A percentile compares a stretch with the other conserved stretches of the same genome.
These are phyloP conservation scores for Castor canadensis DNA, from an alignment of 2,113 vertebrate species.

Conservation along the genomic window DNA sequence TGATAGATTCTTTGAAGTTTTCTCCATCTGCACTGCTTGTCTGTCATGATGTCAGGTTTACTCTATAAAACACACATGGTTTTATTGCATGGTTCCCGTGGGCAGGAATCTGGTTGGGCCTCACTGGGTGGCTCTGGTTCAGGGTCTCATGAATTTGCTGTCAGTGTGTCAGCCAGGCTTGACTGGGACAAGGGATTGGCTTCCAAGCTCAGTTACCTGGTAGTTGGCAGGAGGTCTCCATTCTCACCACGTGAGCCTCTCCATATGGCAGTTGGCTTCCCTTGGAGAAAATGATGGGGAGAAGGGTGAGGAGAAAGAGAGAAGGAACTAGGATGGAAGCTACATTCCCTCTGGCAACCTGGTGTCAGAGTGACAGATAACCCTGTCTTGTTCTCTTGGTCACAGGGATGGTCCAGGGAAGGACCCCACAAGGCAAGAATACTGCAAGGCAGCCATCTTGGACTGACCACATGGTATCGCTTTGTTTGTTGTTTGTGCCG, in stretches of 20 bases:
- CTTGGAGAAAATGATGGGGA: background rate
- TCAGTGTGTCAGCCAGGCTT: background rate
- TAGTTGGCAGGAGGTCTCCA: conserved; percentile 17
- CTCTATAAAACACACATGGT: background rate
- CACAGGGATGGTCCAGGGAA: background rate
- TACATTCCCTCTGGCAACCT: background rate
- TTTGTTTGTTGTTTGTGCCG: background rate
- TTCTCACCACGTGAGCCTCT: background rate
- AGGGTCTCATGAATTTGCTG: background rate
- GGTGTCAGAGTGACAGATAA: background rate
- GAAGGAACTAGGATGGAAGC: background rate
- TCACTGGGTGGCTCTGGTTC: background rate
- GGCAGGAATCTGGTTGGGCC: background rate
- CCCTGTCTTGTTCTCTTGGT: background rate
- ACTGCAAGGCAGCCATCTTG: background rate
- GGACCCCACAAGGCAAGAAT: background rate
- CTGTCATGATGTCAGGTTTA: background rate
- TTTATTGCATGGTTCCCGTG: background rate
- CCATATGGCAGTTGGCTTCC: conserved; percentile 32
- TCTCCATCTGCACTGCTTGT: background rate
- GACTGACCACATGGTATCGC: too few relatives aligned
- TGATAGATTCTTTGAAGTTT: background rate
- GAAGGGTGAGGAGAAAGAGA: background rate
- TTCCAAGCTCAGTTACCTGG: conserved; percentile 3
- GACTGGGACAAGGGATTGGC: background rate